Percentiles rank a stretch among this genome's conserved stretches.
Evolutionary conservation across 2,113 vertebrate species (phyloP).

Genomic region (Microcebus lehilahytsara): DNA sequence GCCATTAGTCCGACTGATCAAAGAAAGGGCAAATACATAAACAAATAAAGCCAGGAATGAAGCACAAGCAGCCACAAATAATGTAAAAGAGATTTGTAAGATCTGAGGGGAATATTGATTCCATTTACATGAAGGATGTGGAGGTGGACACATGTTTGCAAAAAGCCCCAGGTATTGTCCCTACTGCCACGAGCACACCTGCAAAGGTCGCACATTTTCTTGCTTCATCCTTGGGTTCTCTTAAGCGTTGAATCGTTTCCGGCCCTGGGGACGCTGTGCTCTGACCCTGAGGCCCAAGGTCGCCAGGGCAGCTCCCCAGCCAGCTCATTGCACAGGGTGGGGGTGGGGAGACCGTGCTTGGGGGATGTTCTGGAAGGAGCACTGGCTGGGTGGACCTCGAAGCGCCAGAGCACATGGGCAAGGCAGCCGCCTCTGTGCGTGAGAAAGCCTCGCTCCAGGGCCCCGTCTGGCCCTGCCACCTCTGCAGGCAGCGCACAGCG

Average conservation of each 20-base stretch:
- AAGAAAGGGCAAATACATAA: slow-evolving; percentile 51
- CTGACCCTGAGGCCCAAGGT: neutral
- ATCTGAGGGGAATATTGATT: neutral
- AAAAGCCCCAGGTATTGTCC: neutral
- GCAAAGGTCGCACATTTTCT: neutral
- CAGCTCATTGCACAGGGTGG: neutral
- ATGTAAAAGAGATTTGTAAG: neutral
- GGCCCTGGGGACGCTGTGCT: neutral
- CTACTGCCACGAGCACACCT: neutral
- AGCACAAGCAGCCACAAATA: neutral
- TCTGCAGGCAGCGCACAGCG: neutral
- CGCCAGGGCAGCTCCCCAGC: neutral
- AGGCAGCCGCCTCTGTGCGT: neutral
- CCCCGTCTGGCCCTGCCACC: rapidly evolving
- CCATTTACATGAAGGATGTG: neutral
- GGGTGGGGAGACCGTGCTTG: rapidly evolving
- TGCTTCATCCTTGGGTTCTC: neutral
- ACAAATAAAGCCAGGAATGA: slow-evolving; percentile 35
- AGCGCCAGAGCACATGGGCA: neutral
- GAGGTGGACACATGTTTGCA: neutral
- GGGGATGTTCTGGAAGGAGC: neutral
- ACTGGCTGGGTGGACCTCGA: neutral
- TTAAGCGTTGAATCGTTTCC: neutral
- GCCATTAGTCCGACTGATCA: slow-evolving; percentile 50
- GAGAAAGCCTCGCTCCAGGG: neutral